Conservation (phyloP, 2,113 vertebrate species). For the Silurus glanis region DNA sequence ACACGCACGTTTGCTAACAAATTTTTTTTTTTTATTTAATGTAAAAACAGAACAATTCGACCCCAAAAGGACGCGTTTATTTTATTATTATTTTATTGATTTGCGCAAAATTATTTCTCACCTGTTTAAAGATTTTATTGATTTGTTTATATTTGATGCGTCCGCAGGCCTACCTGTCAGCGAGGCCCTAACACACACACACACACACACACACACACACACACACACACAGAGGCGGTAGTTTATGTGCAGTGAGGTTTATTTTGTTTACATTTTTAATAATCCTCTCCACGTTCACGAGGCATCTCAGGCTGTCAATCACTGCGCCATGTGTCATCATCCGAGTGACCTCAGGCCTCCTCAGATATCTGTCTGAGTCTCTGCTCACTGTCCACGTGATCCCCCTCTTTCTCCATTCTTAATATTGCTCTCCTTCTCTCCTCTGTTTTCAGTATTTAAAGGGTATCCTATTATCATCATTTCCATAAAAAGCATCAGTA, state of each 20-base stretch:
- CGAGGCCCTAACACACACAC: background rate
- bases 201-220: too few relatives aligned
- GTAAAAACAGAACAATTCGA: background rate
- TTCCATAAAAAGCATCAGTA: too few relatives aligned
- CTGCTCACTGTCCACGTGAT: slow-evolving; percentile 63
- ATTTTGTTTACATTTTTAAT: slow-evolving; percentile 33
- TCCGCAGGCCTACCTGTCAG: background rate
- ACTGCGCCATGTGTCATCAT: slow-evolving; percentile 42
- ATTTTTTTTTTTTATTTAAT: background rate
- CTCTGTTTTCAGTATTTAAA: too few relatives aligned
- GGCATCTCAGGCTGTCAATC: slow-evolving; percentile 33
- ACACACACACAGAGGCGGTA: background rate
- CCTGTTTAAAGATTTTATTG: background rate
- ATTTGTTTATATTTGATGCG: background rate
- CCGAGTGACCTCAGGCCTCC: slow-evolving; percentile 54
- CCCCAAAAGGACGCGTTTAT: background rate
- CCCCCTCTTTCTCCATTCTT: too few relatives aligned
- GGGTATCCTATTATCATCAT: too few relatives aligned
- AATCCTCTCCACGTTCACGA: background rate
- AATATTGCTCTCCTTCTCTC: too few relatives aligned
- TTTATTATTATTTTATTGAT: background rate
- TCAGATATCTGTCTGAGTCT: slow-evolving; percentile 40
- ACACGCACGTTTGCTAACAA: background rate
- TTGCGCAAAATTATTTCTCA: too few relatives aligned
- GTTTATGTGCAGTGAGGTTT: slow-evolving; percentile 10